Evolutionary conservation across 2,797 vertebrate genomes (phyloP).

Genomic region (Etheostoma perlongum): DNA sequence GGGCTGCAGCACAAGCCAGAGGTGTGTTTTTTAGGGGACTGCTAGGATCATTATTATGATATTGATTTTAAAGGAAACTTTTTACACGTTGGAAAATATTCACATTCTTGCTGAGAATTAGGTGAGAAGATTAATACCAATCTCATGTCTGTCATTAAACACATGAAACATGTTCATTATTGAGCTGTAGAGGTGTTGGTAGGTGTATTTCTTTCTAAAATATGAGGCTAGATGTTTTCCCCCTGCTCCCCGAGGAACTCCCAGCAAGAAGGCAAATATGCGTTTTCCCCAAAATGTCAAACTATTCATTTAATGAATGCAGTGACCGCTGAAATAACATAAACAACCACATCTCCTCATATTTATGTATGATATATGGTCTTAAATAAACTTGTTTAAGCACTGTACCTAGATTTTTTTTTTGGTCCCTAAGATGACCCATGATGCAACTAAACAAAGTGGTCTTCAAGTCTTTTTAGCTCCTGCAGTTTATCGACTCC

Average conservation of each 20-base stretch:
- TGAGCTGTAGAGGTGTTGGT: not conserved
- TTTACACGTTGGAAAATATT: not conserved
- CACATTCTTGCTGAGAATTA: not conserved
- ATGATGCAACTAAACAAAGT: not conserved
- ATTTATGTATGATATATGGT: not conserved
- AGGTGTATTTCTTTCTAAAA: not conserved
- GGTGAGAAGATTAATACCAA: not conserved
- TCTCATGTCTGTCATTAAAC: not conserved
- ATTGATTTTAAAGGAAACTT: not conserved
- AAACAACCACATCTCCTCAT: not conserved
- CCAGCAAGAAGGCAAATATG: not conserved
- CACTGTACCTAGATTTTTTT: not conserved
- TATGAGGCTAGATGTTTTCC: not conserved
- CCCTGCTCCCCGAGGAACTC: not conserved
- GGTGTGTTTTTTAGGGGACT: conserved; percentile 53
- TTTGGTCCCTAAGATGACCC: not conserved
- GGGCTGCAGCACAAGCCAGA: conserved; percentile 54
- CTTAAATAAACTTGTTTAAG: not conserved
- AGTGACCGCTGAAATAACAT: not conserved
- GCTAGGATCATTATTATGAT: not conserved
- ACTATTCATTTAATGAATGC: not conserved
- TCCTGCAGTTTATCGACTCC: not conserved
- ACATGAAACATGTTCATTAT: not conserved
- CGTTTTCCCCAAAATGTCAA: not conserved
- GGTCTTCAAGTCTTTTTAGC: not conserved